Evolutionary conservation across 1,140 invertebrate genomes (phyloP).

Genomic region (Ips typographus): DNA sequence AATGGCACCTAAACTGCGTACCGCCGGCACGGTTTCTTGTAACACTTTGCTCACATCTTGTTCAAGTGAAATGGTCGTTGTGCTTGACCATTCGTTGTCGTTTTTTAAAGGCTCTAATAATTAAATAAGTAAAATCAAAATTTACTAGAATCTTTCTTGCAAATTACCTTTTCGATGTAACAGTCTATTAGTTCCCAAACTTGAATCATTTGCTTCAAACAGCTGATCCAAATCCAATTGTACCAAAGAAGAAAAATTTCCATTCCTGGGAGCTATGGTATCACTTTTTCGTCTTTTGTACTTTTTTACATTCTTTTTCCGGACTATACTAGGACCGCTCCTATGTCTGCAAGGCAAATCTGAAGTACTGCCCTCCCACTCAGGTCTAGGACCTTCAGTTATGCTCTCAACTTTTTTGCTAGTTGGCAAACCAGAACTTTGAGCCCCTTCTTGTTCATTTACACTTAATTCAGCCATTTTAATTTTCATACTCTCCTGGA

Average conservation of each 20-base stretch:
- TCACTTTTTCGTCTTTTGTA: constrained; percentile 37
- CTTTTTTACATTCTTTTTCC: constrained; percentile 41
- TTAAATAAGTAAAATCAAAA: not conserved
- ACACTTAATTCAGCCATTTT: constrained; percentile 19
- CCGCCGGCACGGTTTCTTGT: constrained; percentile 47
- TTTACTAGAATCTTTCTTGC: too few relatives aligned
- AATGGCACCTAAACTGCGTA: constrained; percentile 68
- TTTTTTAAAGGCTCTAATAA: constrained; percentile 51
- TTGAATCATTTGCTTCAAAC: constrained; percentile 47
- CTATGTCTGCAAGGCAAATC: constrained; percentile 4
- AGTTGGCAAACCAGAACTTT: not conserved
- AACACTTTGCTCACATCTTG: constrained; percentile 55
- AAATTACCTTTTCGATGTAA: constrained; percentile 43
- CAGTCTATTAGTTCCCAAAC: constrained; percentile 30
- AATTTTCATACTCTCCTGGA: constrained; percentile 17
- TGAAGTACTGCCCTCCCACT: not conserved
- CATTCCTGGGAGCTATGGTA: constrained; percentile 31
- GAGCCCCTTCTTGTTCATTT: constrained; percentile 1
- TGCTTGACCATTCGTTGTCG: constrained; percentile 57
- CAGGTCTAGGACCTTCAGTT: not conserved
- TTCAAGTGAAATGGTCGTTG: constrained; percentile 58
- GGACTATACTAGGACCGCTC: constrained; percentile 23
- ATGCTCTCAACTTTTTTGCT: too few relatives aligned
- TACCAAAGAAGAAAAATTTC: constrained; percentile 46
- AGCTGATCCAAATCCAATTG: constrained; percentile 51